phyloP scores from a whole-genome alignment of 2,888 invertebrate genomes.

The Diaphora mendica region DNA sequence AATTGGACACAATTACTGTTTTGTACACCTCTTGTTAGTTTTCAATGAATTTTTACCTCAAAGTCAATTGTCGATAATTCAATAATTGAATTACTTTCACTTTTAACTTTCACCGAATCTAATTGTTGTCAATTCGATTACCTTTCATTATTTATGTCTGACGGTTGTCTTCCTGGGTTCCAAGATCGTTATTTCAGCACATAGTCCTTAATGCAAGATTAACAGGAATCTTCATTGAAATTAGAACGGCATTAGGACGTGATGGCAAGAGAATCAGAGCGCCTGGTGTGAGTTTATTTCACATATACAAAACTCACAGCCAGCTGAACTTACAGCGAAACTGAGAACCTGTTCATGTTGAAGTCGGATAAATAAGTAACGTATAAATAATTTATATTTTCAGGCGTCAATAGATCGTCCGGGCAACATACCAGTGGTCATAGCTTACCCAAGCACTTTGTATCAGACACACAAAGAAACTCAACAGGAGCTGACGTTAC shows the following conservation, averaged over 20 bases:
- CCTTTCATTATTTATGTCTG: background rate
- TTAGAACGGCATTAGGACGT: too few relatives aligned
- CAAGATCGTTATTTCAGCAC: background rate
- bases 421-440: conserved; percentile 94
- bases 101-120: background rate
- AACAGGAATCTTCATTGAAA: too few relatives aligned
- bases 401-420: conserved; percentile 92
- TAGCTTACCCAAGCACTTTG: conserved; percentile 90
- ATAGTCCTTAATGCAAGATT: too few relatives aligned
- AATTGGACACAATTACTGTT: background rate
- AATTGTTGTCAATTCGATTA: conserved; percentile 1
- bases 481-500: conserved; percentile 89
- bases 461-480: conserved; percentile 91
- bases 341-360: background rate
- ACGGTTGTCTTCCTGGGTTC: background rate
- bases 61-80: background rate
- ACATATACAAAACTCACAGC: too few relatives aligned
- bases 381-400: conserved; percentile 44
- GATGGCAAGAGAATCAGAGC: too few relatives aligned
- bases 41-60: background rate
- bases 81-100: background rate
- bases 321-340: background rate
- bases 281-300: too few relatives aligned
- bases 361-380: background rate
- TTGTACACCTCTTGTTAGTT: background rate